Evolutionary conservation across 2,888 invertebrate genomes (phyloP), one percentile per base, ranked within the genome.

Genomic region (Geotrupes spiniger): DNA sequence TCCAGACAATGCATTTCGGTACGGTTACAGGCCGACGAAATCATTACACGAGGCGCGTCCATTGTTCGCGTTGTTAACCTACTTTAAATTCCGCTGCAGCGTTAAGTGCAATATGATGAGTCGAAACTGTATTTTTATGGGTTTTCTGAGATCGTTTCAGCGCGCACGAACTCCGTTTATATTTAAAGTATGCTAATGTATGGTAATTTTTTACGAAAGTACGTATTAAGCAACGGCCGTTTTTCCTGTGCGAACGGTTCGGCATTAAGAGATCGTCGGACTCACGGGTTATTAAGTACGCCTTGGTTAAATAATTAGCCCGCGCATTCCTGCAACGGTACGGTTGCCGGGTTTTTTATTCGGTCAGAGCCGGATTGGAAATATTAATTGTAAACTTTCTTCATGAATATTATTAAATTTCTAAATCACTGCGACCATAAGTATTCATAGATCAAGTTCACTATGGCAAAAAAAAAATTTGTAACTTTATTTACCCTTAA

Each of bases 131-230:
- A 33, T 33, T 33, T 33, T 33, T 33, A 33, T 33, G 33, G 33
- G n/a, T 10, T 33, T 33, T 33, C 33, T 21, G 33, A 33, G 33
- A 33, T 33, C 33, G 10, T 33, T 37, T 39, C 9, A 39, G 26
- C 39, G 21, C 21, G 26, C 39, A 21, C 26, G 25, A 26, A 17
- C 26, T 39, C 25, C 39, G 26, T 39, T 39, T 39, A 39, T 26
- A 39, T 39, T 39, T 39, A 25, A 39, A 39, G 26, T 39, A 39
- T 39, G 39, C 25, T 39, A 39, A 39, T 39, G 39, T 39, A 39
- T 39, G 39, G 26, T 39, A 39, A 39, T 39, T 39, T 21, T 9
- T 16, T 26, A 21, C 10, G 26, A 21, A n/a, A 25, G 26, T 14
- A 8, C 11, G 26, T 39, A 33, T 14, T 33, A 33, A 33, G 12